Conservation (phyloP, 2,888 invertebrate species). For the Rhorus exstirpatorius region DNA sequence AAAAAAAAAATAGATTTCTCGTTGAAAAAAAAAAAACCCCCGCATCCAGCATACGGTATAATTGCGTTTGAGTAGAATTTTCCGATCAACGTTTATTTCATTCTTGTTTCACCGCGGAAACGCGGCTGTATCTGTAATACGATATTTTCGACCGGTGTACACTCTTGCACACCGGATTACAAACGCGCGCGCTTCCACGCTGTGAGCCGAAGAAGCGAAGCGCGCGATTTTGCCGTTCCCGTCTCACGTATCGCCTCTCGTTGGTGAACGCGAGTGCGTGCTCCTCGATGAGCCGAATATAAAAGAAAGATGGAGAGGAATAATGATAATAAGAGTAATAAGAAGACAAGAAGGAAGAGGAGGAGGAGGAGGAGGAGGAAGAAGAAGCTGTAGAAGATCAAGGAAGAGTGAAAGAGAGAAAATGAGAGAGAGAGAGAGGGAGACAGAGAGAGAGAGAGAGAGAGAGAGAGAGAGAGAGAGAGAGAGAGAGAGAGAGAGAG, state of each 20-base stretch:
- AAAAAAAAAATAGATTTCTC: conserved; percentile 10
- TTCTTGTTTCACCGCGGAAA: conserved; percentile 11
- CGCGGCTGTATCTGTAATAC: conserved; percentile 23
- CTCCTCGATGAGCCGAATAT: conserved; percentile 66
- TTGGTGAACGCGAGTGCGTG: conserved; percentile 70
- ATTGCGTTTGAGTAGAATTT: conserved; percentile 33
- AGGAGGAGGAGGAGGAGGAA: conserved; percentile 7
- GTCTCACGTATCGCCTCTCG: conserved; percentile 68
- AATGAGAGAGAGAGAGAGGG: conserved; percentile 42
- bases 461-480: conserved; percentile 15
- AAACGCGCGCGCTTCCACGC: conserved; percentile 20
- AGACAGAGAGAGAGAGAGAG: conserved; percentile 17
- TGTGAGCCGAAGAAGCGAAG: conserved; percentile 55
- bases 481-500: conserved; percentile 43
- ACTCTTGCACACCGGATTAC: conserved; percentile 27
- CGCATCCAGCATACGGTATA: no score
- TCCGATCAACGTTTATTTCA: conserved; percentile 23
- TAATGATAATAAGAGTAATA: conserved; percentile 47
- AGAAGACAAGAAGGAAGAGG: conserved; percentile 35
- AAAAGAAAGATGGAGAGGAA: conserved; percentile 52
- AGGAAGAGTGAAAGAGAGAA: conserved; percentile 13
- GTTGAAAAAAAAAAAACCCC: conserved; percentile 16
- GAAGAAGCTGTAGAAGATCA: conserved; percentile 41
- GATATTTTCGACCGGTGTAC: conserved; percentile 33
- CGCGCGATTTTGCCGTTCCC: conserved; percentile 57